A percentile compares a stretch with the other conserved stretches of the same genome.
Conservation (phyloP, 2,113 vertebrate species). For the Leuciscus idus region DNA sequence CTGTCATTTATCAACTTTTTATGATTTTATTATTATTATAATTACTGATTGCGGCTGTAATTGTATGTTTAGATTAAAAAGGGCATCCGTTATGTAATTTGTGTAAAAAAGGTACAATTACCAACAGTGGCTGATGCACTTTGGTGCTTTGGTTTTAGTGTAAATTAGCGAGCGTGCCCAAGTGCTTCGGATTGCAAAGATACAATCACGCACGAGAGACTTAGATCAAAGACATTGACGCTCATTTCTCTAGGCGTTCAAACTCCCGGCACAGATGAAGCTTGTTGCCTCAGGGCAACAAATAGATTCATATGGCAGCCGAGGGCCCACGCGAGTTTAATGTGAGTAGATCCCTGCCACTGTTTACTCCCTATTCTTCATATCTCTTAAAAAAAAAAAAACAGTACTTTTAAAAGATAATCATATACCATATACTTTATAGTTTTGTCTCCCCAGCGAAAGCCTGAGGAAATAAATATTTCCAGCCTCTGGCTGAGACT, state of each 20-base stretch:
- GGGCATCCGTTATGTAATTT: neutral
- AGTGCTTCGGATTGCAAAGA: constrained; percentile 14
- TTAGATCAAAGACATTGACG: constrained; percentile 44
- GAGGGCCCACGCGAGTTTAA: constrained; percentile 59
- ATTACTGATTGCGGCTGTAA: neutral
- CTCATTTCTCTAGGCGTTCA: constrained; percentile 34
- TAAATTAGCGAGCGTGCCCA: neutral
- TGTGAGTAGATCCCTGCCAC: constrained; percentile 31
- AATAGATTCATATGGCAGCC: constrained; percentile 67
- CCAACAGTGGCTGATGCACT: constrained; percentile 19
- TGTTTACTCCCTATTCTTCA: constrained; percentile 18
- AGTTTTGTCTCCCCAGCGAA: neutral
- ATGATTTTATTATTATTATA: neutral
- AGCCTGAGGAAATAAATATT: constrained; percentile 16
- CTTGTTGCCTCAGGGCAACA: constrained; percentile 65
- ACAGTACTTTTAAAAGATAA: constrained; percentile 22
- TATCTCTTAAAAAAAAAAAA: constrained; percentile 24
- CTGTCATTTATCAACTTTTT: neutral
- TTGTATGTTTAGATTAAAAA: constrained; percentile 13
- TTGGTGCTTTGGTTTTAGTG: constrained; percentile 27
- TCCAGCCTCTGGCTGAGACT: constrained; percentile 11
- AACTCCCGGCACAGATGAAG: constrained; percentile 61
- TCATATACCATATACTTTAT: neutral
- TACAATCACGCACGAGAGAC: constrained; percentile 6
- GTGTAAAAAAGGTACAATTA: constrained; percentile 1